These are phyloP conservation scores for Xestoiulus laeticollis DNA, from an alignment of 2,888 invertebrate species.

Conservation along the genomic window DNA sequence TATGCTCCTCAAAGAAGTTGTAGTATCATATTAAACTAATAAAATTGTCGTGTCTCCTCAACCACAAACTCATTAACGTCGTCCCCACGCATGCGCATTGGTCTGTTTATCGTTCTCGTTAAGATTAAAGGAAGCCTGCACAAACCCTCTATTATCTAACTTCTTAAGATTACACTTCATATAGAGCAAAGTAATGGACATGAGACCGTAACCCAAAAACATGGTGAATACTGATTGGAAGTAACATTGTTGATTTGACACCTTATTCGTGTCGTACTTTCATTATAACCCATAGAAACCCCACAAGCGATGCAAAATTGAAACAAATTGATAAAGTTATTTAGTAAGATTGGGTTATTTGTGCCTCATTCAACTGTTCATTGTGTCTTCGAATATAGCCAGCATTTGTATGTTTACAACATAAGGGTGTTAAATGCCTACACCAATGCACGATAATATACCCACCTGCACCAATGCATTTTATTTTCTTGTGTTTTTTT, in stretches of 20 bases:
- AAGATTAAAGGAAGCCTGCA: no score
- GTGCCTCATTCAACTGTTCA: conserved; percentile 12
- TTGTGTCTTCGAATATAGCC: not conserved
- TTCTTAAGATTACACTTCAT: no score
- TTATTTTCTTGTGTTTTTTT: not conserved
- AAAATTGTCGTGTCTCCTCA: no score
- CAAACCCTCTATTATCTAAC: no score
- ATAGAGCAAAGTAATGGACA: not conserved
- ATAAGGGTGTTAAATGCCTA: not conserved
- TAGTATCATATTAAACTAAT: no score
- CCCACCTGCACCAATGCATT: not conserved
- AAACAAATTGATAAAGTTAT: not conserved
- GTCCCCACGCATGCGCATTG: no score
- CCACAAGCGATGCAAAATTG: not conserved
- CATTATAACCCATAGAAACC: not conserved
- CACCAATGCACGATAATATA: not conserved
- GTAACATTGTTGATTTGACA: not conserved
- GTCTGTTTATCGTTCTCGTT: no score
- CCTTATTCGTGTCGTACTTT: not conserved
- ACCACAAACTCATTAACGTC: no score
- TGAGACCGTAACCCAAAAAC: not conserved
- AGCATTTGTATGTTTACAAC: not conserved
- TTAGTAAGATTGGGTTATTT: not conserved
- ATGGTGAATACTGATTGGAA: not conserved
- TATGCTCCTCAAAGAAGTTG: no score